Percentiles rank a stretch among this genome's conserved stretches.
These are phyloP conservation scores for Drosophila limbata DNA, from an alignment of 2,888 invertebrate genomes.

Conservation along the genomic window DNA sequence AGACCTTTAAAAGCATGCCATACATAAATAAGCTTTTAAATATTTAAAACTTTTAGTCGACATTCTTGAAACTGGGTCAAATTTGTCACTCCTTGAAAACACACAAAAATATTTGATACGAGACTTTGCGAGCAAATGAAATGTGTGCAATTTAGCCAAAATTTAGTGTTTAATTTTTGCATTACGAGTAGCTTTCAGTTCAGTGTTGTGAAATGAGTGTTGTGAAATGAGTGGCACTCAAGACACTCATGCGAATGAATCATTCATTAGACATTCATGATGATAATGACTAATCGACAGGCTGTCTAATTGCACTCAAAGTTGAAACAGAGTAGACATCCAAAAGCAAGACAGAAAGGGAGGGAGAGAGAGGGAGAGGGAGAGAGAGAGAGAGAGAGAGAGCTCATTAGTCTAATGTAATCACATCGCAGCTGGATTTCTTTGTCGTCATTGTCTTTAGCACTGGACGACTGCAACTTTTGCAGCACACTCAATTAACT, in stretches of 20 bases:
- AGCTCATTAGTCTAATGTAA: slow-evolving; percentile 69
- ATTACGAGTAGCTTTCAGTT: slow-evolving; percentile 5
- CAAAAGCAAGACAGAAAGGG: not conserved
- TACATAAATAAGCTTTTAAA: not conserved
- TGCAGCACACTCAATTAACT: slow-evolving; percentile 34
- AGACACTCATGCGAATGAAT: slow-evolving; percentile 44
- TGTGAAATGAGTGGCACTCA: slow-evolving; percentile 15
- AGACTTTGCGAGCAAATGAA: not conserved
- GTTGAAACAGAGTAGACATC: not conserved
- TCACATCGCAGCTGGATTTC: slow-evolving; percentile 44
- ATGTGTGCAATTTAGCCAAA: not conserved
- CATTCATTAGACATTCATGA: slow-evolving; percentile 56
- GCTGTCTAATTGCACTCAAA: slow-evolving; percentile 38
- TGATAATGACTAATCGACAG: slow-evolving; percentile 54
- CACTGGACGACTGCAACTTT: slow-evolving; percentile 18
- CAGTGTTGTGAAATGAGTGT: not conserved
- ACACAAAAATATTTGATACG: not conserved
- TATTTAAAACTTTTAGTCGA: not conserved
- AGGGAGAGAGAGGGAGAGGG: not conserved
- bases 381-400: not conserved
- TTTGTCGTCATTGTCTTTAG: slow-evolving; percentile 34
- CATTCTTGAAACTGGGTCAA: not conserved
- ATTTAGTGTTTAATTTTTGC: slow-evolving; percentile 1
- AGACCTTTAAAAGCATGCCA: no score
- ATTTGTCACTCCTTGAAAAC: not conserved